Base-by-base conservation (phyloP, 2,797 vertebrate species). In the Molossus molossus region DNA sequence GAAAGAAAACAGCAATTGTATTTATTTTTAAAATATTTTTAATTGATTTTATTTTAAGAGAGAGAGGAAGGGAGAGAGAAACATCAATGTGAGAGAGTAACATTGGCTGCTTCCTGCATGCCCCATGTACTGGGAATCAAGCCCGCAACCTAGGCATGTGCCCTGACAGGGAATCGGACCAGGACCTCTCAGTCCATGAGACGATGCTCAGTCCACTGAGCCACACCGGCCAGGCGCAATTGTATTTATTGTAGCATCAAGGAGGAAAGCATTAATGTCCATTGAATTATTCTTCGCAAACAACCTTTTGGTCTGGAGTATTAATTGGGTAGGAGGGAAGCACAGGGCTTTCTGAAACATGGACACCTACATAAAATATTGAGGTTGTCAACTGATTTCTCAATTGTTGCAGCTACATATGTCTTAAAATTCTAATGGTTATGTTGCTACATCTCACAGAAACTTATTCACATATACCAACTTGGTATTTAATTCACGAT, bases 231-330 rank as follows among this genome's bases (percentile, higher is more conserved):
- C 40, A 45, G 40, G 40, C 40, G 14, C 27, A 82, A 1, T 75
- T 93, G 17, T 72, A 64, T 90, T 92, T 84, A 27, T 85, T 87
- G 11, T 85, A 81, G 23, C 27, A 77, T 37, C 20, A 27, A 29
- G 67, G 25, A 4, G 40, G 5, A 21, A 45, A 9, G 14, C 37
- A 76, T 11, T 82, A 69, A 90, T 27, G 57, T 40, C 67, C 40
- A 33, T 33, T 73, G 67, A 79, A 58, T 94, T 95, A 90, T 91
- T 87, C 40, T 92, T 75, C 87, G 27, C 87, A 91, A 69, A 18
- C 33, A 84, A 29, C 33, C 21, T 75, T 62, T 64, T 87, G 27
- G 20, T 94, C 45, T 90, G 45, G 84, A 72, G n/a, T 73, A 69
- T 60, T 83, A 90, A 79, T 8, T 62, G 69, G 29, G 3, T 55